Evolutionary conservation across 1,140 invertebrate species (phyloP), one percentile per base, ranked within the genome.

Genomic region (Zaprionus tsacasi): DNA sequence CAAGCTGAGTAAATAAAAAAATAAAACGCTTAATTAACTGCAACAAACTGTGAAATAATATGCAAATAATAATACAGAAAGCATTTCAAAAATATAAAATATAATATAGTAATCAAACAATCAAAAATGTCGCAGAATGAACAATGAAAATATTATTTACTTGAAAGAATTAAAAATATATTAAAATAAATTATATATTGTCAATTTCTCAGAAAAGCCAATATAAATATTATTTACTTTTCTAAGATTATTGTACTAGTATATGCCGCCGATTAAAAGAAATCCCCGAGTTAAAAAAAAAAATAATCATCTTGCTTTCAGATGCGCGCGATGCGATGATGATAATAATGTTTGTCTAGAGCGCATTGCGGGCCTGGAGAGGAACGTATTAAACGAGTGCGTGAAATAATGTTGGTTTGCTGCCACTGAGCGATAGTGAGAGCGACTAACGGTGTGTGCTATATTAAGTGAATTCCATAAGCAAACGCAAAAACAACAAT

Each of bases 341-440:
- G 17, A 59, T 87, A 69, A 85, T 87, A 55, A 78, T 88, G 1
- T 21, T 2, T 80, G 73, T 59, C 48, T 48, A 88, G 59, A 68
- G 76, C 76, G 38, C 61, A 61, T 65, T 36, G 15, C 35, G 50
- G 61, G 58, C 48, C 30, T 58, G 70, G 70, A 66, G 56, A 43
- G 59, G 59, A 8, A 2, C 7, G 21, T 1, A 27, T 30, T 36
- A 45, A 17, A 11, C 36, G n/a, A 58, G 25, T 38, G 55, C 43
- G n/a, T 15, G 40, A 61, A 66, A 76, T 67, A 57, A 38, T 38
- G 48, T 43, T 59, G 6, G 55, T 21, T 21, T 21, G 17, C 35
- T 61, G 21, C 56, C 68, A 73, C 30, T 33, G 7, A 45, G n/a
- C 21, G 21, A 45, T 2, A 55, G 50, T 12, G 38, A 43, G 21